These are phyloP conservation scores for Adrianichthys oophorus DNA, from an alignment of 2,797 vertebrate genomes.

Conservation along the genomic window DNA sequence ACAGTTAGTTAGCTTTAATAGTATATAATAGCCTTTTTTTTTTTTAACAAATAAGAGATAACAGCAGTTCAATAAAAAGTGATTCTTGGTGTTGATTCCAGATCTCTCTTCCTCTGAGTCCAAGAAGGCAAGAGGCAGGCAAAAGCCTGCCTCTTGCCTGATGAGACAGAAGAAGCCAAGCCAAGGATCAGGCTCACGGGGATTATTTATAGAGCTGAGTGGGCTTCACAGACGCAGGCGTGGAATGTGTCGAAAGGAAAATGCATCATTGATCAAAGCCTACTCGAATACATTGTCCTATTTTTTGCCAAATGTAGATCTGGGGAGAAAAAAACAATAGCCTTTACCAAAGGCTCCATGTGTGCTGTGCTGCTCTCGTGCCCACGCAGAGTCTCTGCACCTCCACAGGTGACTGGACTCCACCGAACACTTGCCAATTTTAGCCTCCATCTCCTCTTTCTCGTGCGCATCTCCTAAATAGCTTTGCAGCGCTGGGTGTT, in stretches of 20 bases:
- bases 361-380: conserved; percentile 40
- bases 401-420: conserved; percentile 68
- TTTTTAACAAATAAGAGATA: conserved; percentile 9
- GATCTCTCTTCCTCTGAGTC: conserved; percentile 13
- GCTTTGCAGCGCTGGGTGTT: conserved; percentile 34
- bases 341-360: conserved; percentile 32
- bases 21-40: conserved; percentile 8
- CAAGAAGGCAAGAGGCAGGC: conserved; percentile 34
- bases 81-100: conserved; percentile 14
- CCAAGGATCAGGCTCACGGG: conserved; percentile 65
- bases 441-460: conserved; percentile 48
- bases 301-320: conserved; percentile 47
- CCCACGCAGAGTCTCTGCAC: conserved; percentile 60
- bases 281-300: conserved; percentile 44
- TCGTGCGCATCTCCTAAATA: conserved; percentile 48
- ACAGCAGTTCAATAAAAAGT: conserved; percentile 15
- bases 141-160: conserved; percentile 58
- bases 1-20: conserved; percentile 8
- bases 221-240: conserved; percentile 70
- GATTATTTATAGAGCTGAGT: conserved; percentile 80
- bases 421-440: conserved; percentile 57
- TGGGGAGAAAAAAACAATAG: conserved; percentile 36
- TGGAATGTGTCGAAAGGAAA: conserved; percentile 73
- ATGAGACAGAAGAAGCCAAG: conserved; percentile 68
- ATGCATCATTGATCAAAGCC: conserved; percentile 72